Evolutionary conservation across 2,113 vertebrate genomes (phyloP).

Genomic region (Mormoops blainvillei): DNA sequence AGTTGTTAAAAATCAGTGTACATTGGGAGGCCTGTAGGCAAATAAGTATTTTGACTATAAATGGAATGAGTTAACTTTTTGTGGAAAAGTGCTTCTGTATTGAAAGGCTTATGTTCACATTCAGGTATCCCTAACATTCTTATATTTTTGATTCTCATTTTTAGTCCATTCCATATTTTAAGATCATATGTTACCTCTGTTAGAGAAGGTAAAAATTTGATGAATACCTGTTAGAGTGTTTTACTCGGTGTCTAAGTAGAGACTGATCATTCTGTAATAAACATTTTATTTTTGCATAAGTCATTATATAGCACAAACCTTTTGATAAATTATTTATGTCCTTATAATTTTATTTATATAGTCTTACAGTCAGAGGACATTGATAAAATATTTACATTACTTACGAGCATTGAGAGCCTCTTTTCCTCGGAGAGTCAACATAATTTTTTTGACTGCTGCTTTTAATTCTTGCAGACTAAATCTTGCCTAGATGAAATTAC

Average conservation of each 20-base stretch:
- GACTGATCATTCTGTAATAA: not conserved
- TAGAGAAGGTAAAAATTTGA: not conserved
- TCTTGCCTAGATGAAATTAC: not conserved
- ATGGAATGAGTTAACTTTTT: not conserved
- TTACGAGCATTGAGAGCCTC: not conserved
- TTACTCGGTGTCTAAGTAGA: not conserved
- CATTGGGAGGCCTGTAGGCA: not conserved
- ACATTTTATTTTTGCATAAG: not conserved
- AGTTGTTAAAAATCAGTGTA: not conserved
- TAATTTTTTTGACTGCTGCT: not conserved
- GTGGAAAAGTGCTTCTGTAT: not conserved
- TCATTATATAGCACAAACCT: not conserved
- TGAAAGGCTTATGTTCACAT: not conserved
- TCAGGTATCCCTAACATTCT: not conserved
- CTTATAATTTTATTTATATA: not conserved
- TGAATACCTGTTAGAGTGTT: not conserved
- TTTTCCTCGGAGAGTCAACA: not conserved
- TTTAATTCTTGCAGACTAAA: not conserved
- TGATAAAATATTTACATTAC: not conserved
- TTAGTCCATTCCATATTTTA: not conserved
- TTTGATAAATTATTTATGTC: not conserved
- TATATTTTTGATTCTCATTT: not conserved
- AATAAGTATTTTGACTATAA: not conserved
- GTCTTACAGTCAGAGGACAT: not conserved
- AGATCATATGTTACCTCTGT: not conserved